These are phyloP conservation scores for Paracentrotus lividus DNA, from an alignment of 53 echinoderm and acorn worm genomes.

Conservation along the genomic window DNA sequence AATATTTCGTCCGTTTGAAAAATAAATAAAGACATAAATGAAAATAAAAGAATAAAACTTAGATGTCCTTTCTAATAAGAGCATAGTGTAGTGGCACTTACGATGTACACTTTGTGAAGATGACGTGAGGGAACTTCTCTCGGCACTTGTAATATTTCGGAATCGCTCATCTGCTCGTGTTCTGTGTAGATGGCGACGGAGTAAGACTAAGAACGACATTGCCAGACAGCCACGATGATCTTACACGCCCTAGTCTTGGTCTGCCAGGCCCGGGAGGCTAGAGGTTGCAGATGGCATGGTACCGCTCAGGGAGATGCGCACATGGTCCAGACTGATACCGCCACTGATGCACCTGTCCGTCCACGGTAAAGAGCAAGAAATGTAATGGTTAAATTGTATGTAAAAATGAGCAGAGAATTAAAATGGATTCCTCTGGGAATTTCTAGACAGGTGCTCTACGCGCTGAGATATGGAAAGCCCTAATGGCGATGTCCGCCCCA, in stretches of 20 bases:
- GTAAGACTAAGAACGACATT: conserved; percentile 73
- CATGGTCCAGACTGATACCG: conserved; percentile 98
- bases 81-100: too few relatives aligned
- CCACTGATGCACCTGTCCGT: conserved; percentile 81
- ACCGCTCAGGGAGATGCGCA: conserved; percentile 95
- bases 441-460: too few relatives aligned
- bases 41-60: too few relatives aligned
- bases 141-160: conserved; percentile 75
- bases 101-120: conserved; percentile 75
- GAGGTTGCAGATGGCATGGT: conserved; percentile 96
- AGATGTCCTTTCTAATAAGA: too few relatives aligned
- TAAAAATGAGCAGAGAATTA: too few relatives aligned
- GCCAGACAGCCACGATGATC: conserved; percentile 86
- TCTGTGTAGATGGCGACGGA: conserved; percentile 79
- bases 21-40: too few relatives aligned
- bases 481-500: too few relatives aligned
- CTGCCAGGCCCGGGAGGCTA: conserved; percentile 95
- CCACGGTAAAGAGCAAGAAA: background rate
- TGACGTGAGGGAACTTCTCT: conserved; percentile 74
- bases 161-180: conserved; percentile 53
- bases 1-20: too few relatives aligned
- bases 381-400: too few relatives aligned
- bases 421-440: too few relatives aligned
- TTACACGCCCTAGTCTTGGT: conserved; percentile 93
- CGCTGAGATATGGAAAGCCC: too few relatives aligned